Evolutionary conservation across 2,113 vertebrate genomes (phyloP), one percentile per base, ranked within the genome.

Genomic region (Platichthys flesus): DNA sequence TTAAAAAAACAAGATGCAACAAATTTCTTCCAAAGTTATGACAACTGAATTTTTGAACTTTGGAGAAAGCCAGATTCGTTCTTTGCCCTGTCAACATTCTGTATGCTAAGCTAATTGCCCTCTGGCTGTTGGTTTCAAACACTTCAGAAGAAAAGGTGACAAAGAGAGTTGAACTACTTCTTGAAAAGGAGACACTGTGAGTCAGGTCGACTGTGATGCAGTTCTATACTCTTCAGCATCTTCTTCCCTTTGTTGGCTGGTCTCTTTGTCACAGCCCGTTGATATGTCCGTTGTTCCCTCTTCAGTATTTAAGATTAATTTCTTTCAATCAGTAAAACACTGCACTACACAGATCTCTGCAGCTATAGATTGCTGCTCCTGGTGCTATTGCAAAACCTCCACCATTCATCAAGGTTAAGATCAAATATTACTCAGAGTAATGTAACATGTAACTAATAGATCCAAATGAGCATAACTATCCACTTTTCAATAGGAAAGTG

Each of bases 401-500:
- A 14, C 42, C 2, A 45, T 15, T 37, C 10, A 45, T 45, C 42
- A 12, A 45, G 42, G 14, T 45, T 45, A 45, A 45, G 13, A 13
- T 45, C 14, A 45, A n/a, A 57, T 23, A 15, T 57, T 13, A 56
- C 12, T 28, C 12, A 35, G 28, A 13, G 35, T 15, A 7, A 7
- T 21, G 40, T 18, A 15, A 26, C 0, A 5, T 20, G 54, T 26
- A 20, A 59, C 42, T 54, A 56, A n/a, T 13, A 14, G 40, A n/a
- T 14, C 9, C 28, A 40, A 35, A 55, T 7, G 16, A 61, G 37
- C 7, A 10, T 12, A 18, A 16, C 60, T 61, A 51, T 56, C 40
- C 51, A 74, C 40, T 16, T 66, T 58, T 78, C 52, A 80, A n/a
- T 5, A 40, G 26, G 68, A 71, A 79, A 80, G 67, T 68, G 31